phyloP scores from a whole-genome alignment of 2,888 invertebrate genomes.

The Steromphala cineraria region DNA sequence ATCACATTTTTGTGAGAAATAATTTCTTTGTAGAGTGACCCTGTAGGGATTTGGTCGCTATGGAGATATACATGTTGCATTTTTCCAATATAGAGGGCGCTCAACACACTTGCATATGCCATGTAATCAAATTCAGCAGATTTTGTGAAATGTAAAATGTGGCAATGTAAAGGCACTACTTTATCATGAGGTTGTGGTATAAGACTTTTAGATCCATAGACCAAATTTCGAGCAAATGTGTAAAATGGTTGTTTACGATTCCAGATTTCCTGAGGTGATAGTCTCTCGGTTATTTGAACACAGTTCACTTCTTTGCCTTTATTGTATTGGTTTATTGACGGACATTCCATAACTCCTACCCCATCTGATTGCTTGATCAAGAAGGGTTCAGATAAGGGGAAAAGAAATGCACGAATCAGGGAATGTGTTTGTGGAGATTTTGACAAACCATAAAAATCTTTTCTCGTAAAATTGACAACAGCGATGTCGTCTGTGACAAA shows the following conservation, averaged over 20 bases:
- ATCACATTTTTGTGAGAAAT: not conserved
- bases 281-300: slow-evolving; percentile 30
- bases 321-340: slow-evolving; percentile 20
- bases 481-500: slow-evolving; percentile 38
- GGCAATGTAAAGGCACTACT: slow-evolving; percentile 24
- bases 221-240: slow-evolving; percentile 30
- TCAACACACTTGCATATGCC: slow-evolving; percentile 38
- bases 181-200: slow-evolving; percentile 17
- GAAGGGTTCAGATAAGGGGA: slow-evolving; percentile 33
- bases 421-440: slow-evolving; percentile 12
- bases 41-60: slow-evolving; percentile 17
- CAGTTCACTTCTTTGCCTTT: slow-evolving; percentile 17
- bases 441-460: slow-evolving; percentile 7
- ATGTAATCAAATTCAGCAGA: slow-evolving; percentile 7
- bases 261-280: slow-evolving; percentile 30
- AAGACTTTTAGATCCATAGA: slow-evolving; percentile 28
- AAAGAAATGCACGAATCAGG: slow-evolving; percentile 32
- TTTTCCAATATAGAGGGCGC: slow-evolving; percentile 30
- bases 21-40: slow-evolving; percentile 31
- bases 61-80: slow-evolving; percentile 35
- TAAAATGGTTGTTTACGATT: slow-evolving; percentile 27
- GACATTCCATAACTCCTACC: slow-evolving; percentile 32
- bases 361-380: slow-evolving; percentile 15
- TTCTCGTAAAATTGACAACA: slow-evolving; percentile 31
- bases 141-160: slow-evolving; percentile 18